Percentiles rank a stretch among this genome's conserved stretches.
phyloP scores from a whole-genome alignment of 2,888 invertebrate species.

The Dendrolimus houi region DNA sequence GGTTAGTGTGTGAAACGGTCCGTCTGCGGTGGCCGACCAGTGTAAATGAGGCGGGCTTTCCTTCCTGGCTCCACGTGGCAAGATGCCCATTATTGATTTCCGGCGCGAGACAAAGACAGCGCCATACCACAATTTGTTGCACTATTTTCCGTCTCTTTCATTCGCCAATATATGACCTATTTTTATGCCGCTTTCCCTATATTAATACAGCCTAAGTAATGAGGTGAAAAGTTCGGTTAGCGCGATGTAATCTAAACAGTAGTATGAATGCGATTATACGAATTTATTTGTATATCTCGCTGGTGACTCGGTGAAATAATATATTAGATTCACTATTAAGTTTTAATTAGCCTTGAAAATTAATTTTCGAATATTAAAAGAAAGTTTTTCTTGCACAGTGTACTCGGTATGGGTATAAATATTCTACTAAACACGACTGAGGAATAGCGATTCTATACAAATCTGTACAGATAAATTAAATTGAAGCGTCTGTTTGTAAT shows the following conservation, averaged over 20 bases:
- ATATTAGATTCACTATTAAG: background rate
- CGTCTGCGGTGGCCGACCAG: slow-evolving; percentile 42
- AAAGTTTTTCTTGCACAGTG: too few species aligned
- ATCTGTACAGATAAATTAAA: too few species aligned
- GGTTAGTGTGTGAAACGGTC: slow-evolving; percentile 26
- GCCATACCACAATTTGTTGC: slow-evolving; percentile 71
- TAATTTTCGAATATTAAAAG: too few species aligned
- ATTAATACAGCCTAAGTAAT: slow-evolving; percentile 73
- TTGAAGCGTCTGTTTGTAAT: too few species aligned
- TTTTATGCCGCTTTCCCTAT: slow-evolving; percentile 72
- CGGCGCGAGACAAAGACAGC: slow-evolving; percentile 60
- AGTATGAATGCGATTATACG: slow-evolving; percentile 13
- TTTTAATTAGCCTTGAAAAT: background rate
- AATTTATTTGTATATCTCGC: slow-evolving; percentile 16
- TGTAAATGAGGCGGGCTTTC: slow-evolving; percentile 61
- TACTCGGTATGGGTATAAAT: too few species aligned
- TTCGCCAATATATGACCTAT: slow-evolving; percentile 75
- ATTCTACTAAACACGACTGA: too few species aligned
- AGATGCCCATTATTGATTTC: slow-evolving; percentile 74
- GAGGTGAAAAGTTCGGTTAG: slow-evolving; percentile 61
- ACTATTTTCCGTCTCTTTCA: slow-evolving; percentile 64
- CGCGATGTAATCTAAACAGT: slow-evolving; percentile 39
- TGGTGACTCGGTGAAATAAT: slow-evolving; percentile 4
- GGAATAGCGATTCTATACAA: too few species aligned
- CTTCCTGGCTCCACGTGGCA: slow-evolving; percentile 70